phyloP scores from a whole-genome alignment of 1,140 invertebrate species.

The Listronotus oregonensis region DNA sequence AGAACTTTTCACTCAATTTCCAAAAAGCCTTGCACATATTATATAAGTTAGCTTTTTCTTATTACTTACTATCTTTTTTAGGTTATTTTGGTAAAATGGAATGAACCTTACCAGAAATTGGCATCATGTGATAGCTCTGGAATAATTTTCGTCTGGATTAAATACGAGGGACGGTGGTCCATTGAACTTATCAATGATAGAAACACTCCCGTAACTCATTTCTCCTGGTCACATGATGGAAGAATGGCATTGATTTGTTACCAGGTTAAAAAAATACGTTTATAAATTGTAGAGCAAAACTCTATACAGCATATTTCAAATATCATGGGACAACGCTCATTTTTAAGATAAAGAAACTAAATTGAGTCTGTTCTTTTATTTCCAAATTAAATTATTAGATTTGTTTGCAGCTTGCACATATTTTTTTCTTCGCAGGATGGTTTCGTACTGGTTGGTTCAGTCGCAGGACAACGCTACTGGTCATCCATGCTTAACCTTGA shows the following conservation, averaged over 20 bases:
- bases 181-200: constrained; percentile 98
- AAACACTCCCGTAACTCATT: constrained; percentile 94
- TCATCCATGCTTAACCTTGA: constrained; percentile 95
- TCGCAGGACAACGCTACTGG: constrained; percentile 97
- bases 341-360: too few relatives aligned
- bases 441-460: constrained; percentile 94
- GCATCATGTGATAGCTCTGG: constrained; percentile 97
- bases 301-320: background rate
- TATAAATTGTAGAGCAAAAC: too few relatives aligned
- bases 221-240: constrained; percentile 98
- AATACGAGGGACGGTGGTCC: constrained; percentile 98
- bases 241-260: constrained; percentile 98
- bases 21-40: too few relatives aligned
- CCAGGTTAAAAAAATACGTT: constrained; percentile 67
- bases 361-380: too few relatives aligned
- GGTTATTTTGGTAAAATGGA: constrained; percentile 98
- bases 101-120: constrained; percentile 97
- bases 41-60: too few relatives aligned
- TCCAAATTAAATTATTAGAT: too few relatives aligned
- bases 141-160: constrained; percentile 99
- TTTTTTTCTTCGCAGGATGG: constrained; percentile 71
- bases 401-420: too few relatives aligned
- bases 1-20: too few relatives aligned
- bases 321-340: too few relatives aligned
- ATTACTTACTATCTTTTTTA: constrained; percentile 53